These are phyloP conservation scores for Stercorarius parasiticus DNA, from an alignment of 2,113 vertebrate genomes.

Conservation along the genomic window DNA sequence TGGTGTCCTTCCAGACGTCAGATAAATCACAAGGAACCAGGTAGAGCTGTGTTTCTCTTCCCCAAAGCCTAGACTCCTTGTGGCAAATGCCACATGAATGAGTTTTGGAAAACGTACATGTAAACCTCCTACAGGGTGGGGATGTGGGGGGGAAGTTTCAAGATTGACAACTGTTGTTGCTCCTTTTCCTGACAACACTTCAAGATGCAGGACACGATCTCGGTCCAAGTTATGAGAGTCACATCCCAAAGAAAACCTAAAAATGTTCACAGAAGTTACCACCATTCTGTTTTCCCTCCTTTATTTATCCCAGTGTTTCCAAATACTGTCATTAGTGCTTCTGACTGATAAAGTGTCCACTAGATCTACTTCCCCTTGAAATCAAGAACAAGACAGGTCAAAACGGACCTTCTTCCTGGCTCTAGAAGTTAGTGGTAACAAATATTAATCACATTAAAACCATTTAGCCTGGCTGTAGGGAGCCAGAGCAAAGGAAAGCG, in stretches of 20 bases:
- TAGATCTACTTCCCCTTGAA: not conserved
- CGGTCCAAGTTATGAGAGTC: not conserved
- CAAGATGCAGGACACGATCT: not conserved
- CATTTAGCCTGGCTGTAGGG: not conserved
- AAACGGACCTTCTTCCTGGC: not conserved
- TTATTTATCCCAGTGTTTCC: not conserved
- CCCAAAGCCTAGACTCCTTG: not conserved
- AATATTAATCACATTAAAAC: not conserved
- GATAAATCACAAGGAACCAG: not conserved
- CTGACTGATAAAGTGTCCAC: not conserved
- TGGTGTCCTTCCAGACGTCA: accelerated
- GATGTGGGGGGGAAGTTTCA: not conserved
- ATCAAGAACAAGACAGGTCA: not conserved
- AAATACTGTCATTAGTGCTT: not conserved
- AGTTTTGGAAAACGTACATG: not conserved
- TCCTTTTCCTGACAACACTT: not conserved
- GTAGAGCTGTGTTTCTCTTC: not conserved
- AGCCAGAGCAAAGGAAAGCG: slow-evolving; percentile 15
- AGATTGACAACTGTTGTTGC: not conserved
- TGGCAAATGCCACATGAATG: not conserved
- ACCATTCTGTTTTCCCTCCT: not conserved
- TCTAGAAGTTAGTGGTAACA: not conserved
- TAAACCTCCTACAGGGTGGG: not conserved
- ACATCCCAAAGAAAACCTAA: not conserved
- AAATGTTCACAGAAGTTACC: not conserved